Conservation (phyloP, 2,797 vertebrate genomes). For the Sorex maritimensis region DNA sequence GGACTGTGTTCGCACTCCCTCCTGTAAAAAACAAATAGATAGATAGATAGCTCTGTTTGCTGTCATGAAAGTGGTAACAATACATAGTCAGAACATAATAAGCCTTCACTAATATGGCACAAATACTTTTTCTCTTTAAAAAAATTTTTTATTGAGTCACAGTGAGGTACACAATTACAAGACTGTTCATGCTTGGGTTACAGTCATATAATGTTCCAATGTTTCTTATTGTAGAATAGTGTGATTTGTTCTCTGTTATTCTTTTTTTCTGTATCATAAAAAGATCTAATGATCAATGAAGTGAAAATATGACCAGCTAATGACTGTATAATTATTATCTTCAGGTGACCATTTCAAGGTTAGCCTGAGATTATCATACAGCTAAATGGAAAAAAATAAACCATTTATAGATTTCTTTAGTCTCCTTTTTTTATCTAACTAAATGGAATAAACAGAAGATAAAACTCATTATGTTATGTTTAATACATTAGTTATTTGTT, state of each 20-base stretch:
- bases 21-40: too few species aligned
- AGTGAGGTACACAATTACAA: too few species aligned
- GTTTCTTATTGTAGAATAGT: background rate
- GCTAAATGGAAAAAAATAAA: background rate
- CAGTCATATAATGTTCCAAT: too few species aligned
- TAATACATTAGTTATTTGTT: background rate
- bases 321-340: constrained; percentile 6
- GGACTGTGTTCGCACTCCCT: too few species aligned
- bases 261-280: background rate
- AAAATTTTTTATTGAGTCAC: too few species aligned
- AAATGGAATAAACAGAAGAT: background rate
- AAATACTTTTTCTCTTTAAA: background rate
- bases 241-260: background rate
- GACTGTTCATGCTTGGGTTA: too few species aligned
- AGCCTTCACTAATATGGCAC: constrained; percentile 60
- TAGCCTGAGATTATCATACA: constrained; percentile 62
- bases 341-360: constrained; percentile 10
- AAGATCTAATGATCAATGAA: constrained; percentile 60
- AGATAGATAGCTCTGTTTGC: background rate
- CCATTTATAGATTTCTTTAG: background rate
- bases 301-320: background rate
- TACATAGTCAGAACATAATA: constrained; percentile 29
- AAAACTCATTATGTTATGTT: background rate
- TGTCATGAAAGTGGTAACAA: constrained; percentile 70
- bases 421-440: constrained; percentile 9